Conservation (phyloP, 2,797 vertebrate species). For the Coreius guichenoti region DNA sequence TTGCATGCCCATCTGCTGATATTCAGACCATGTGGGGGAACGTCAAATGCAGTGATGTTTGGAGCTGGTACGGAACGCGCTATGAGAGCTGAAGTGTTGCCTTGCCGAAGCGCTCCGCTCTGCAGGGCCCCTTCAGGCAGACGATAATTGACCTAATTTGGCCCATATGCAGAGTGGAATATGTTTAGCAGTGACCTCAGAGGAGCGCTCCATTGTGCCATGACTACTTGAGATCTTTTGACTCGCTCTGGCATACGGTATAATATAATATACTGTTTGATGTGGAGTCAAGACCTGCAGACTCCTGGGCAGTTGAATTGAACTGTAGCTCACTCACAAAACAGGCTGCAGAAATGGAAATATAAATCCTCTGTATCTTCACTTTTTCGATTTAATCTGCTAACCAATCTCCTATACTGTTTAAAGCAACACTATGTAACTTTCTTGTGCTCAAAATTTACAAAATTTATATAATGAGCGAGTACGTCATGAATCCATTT, state of each 20-base stretch:
- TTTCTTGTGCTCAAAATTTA: too few species aligned
- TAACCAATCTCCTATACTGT: too few species aligned
- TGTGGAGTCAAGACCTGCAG: neutral
- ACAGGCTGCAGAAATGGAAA: neutral
- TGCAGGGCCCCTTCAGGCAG: conserved; percentile 32
- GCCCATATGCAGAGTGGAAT: conserved; percentile 47
- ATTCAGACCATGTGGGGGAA: conserved; percentile 26
- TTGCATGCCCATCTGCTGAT: conserved; percentile 1
- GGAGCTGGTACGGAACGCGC: too few species aligned
- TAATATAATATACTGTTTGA: neutral
- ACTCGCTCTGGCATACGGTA: conserved; percentile 18
- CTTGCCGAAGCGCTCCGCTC: neutral
- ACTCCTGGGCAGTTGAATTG: neutral
- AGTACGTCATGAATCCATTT: too few species aligned
- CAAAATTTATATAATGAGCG: too few species aligned
- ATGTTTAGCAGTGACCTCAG: conserved; percentile 18
- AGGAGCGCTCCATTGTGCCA: neutral
- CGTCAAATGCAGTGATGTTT: conserved; percentile 6
- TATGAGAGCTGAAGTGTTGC: neutral
- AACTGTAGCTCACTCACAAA: neutral
- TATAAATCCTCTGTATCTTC: neutral
- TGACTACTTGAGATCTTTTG: conserved; percentile 12
- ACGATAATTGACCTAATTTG: conserved; percentile 50
- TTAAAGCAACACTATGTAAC: too few species aligned
- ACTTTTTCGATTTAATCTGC: too few species aligned